A percentile compares a stretch with the other conserved stretches of the same genome.
Evolutionary conservation across 1,140 invertebrate species (phyloP).

Genomic region (Scylla paramamosain): DNA sequence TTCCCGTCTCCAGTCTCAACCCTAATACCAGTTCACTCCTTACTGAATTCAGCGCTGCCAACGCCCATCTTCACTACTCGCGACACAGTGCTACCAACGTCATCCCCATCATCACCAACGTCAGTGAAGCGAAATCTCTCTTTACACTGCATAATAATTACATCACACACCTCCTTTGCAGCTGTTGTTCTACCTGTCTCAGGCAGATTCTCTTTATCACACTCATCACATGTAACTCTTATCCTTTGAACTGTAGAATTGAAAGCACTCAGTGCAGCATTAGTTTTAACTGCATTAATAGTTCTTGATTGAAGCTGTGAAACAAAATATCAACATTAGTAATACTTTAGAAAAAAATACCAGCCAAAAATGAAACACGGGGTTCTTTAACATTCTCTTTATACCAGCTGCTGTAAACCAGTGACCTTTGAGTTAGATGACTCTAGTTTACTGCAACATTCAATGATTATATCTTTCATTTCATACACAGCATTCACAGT

Average conservation of each 20-base stretch:
- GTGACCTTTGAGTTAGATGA: slow-evolving; percentile 68
- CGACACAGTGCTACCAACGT: too few relatives aligned
- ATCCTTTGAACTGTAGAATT: slow-evolving; percentile 63
- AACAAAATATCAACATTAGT: slow-evolving; percentile 65
- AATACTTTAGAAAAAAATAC: slow-evolving; percentile 67
- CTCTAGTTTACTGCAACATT: slow-evolving; percentile 75
- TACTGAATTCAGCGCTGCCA: too few relatives aligned
- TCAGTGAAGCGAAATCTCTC: slow-evolving; percentile 66
- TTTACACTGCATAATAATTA: slow-evolving; percentile 65
- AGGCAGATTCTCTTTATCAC: slow-evolving; percentile 6
- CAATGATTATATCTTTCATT: slow-evolving; percentile 69
- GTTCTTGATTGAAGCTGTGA: slow-evolving; percentile 64
- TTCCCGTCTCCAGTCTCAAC: too few relatives aligned
- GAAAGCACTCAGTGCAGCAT: slow-evolving; percentile 41
- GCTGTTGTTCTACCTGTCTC: slow-evolving; percentile 17
- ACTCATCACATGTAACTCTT: slow-evolving; percentile 65
- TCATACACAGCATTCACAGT: slow-evolving; percentile 72
- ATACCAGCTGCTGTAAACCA: slow-evolving; percentile 68
- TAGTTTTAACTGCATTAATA: slow-evolving; percentile 64
- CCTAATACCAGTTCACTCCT: too few relatives aligned
- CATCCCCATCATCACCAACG: too few relatives aligned
- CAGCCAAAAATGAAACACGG: slow-evolving; percentile 66
- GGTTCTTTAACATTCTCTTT: slow-evolving; percentile 63
- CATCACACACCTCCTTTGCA: slow-evolving; percentile 69
- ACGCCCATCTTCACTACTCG: too few relatives aligned